A percentile compares a stretch with the other conserved stretches of the same genome.
phyloP scores from a whole-genome alignment of 1,140 invertebrate genomes.

The Muscidifurax raptorellus region DNA sequence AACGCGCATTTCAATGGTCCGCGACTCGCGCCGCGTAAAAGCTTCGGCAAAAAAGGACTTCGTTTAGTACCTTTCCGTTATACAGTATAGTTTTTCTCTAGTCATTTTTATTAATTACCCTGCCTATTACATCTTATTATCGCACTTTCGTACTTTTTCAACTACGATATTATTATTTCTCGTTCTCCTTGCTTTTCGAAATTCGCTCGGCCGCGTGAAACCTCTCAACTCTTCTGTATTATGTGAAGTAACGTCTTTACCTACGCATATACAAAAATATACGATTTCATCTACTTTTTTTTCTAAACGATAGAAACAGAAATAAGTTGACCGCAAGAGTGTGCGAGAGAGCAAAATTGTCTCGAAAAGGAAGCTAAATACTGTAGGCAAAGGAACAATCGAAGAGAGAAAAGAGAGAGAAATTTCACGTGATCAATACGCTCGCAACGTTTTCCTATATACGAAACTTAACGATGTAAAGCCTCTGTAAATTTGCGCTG shows the following conservation, averaged over 20 bases:
- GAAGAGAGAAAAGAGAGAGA: background rate
- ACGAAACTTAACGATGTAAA: background rate
- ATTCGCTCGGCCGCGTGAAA: background rate
- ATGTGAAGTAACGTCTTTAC: background rate
- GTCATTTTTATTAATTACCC: conserved; percentile 6
- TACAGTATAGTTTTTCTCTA: background rate
- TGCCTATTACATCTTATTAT: background rate
- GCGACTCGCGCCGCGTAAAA: conserved; percentile 15
- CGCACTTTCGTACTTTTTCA: background rate
- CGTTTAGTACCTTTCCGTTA: conserved; percentile 16
- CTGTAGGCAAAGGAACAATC: background rate
- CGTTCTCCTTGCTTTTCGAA: background rate
- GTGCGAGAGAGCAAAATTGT: too few species aligned
- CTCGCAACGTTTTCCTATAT: background rate
- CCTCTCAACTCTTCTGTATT: background rate
- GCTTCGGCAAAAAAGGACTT: conserved; percentile 25
- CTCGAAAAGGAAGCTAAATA: background rate
- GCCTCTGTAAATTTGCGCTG: background rate
- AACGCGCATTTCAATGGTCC: background rate
- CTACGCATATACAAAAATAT: background rate
- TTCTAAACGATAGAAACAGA: background rate
- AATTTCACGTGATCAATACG: background rate
- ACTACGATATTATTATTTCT: background rate
- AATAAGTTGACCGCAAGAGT: too few species aligned
- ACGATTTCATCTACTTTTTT: background rate